Conservation (phyloP, 2,797 vertebrate genomes). For the Oreonectes daqikongensis region DNA sequence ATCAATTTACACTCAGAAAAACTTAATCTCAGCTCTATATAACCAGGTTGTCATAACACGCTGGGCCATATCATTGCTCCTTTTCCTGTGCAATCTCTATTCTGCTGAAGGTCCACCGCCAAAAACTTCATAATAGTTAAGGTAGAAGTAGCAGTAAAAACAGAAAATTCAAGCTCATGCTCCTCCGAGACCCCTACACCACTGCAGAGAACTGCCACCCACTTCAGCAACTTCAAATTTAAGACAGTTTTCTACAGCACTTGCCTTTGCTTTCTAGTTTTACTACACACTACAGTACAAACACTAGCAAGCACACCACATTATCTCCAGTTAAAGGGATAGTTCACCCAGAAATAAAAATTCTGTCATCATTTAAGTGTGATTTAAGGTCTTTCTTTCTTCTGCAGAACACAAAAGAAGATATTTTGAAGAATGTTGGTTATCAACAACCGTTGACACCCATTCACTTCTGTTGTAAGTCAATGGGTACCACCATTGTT, state of each 20-base stretch:
- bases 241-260: conserved; percentile 39
- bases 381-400: too few relatives aligned
- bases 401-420: too few relatives aligned
- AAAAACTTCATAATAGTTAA: not conserved
- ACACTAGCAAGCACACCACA: too few relatives aligned
- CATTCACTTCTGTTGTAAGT: too few relatives aligned
- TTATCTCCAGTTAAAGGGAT: not conserved
- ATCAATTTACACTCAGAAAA: not conserved
- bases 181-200: conserved; percentile 6
- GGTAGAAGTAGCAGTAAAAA: not conserved
- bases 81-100: not conserved
- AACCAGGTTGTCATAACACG: not conserved
- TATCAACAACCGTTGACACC: too few relatives aligned
- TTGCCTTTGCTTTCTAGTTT: conserved; percentile 29
- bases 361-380: too few relatives aligned
- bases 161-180: conserved; percentile 4
- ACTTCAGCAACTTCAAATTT: conserved; percentile 43
- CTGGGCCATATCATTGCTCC: not conserved
- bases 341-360: too few relatives aligned
- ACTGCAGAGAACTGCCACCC: conserved; percentile 24
- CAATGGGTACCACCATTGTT: too few relatives aligned
- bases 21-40: not conserved
- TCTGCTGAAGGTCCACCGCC: not conserved
- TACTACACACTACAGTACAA: not conserved
- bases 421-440: too few relatives aligned